Percentiles rank a stretch among this genome's conserved stretches.
phyloP scores from a whole-genome alignment of 1,140 invertebrate species.

The Diabrotica undecimpunctata region DNA sequence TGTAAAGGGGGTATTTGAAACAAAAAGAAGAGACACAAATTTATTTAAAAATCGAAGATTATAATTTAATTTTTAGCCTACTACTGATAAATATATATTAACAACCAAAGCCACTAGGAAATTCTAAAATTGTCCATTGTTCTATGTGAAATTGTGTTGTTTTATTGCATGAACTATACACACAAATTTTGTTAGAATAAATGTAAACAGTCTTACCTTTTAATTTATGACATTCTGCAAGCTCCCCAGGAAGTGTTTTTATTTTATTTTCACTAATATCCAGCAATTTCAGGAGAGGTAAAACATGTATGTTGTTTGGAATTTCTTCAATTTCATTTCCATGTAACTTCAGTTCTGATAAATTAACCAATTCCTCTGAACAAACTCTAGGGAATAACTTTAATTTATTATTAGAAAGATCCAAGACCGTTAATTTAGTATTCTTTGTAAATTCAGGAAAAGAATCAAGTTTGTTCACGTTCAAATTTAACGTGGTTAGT shows the following conservation, averaged over 20 bases:
- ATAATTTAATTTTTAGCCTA: too few relatives aligned
- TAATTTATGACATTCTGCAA: conserved; percentile 63
- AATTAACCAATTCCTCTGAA: conserved; percentile 55
- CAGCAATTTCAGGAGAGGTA: conserved; percentile 64
- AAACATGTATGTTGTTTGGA: conserved; percentile 54
- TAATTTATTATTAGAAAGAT: conserved; percentile 69
- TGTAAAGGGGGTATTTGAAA: too few relatives aligned
- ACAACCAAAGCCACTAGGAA: too few relatives aligned
- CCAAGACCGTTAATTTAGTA: conserved; percentile 56
- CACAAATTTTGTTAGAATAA: conserved; percentile 7
- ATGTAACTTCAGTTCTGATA: conserved; percentile 65
- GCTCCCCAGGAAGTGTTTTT: conserved; percentile 58
- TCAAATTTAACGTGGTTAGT: conserved; percentile 66
- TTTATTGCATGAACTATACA: too few relatives aligned
- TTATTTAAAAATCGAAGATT: too few relatives aligned
- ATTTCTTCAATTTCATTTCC: conserved; percentile 65
- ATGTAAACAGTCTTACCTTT: conserved; percentile 55
- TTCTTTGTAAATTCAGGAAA: conserved; percentile 59
- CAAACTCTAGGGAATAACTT: conserved; percentile 62
- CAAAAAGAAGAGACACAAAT: too few relatives aligned
- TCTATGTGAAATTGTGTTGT: too few relatives aligned
- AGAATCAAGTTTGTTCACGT: conserved; percentile 58
- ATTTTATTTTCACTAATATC: conserved; percentile 68
- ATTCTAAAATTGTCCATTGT: too few relatives aligned
- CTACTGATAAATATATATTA: too few relatives aligned